Percentiles rank a stretch among this genome's conserved stretches.
These are phyloP conservation scores for Ypsolopha scabrella DNA, from an alignment of 2,888 invertebrate species.

Conservation along the genomic window DNA sequence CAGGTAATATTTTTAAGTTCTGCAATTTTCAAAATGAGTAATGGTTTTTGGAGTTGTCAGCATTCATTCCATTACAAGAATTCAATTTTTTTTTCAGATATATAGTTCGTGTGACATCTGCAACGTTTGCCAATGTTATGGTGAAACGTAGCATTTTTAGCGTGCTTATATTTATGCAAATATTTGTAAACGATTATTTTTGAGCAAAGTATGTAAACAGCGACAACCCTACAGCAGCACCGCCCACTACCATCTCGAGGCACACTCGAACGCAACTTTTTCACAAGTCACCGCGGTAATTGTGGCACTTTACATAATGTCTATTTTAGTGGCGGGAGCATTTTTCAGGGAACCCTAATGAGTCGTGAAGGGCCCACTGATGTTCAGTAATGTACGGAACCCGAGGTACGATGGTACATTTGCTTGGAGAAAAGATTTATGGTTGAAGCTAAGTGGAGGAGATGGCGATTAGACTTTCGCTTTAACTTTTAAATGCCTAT, in stretches of 20 bases:
- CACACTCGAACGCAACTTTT: conserved; percentile 8
- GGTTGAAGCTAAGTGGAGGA: conserved; percentile 40
- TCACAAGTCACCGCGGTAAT: conserved; percentile 51
- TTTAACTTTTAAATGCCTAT: not conserved
- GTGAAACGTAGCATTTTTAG: no score
- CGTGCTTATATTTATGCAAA: not conserved
- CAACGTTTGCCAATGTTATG: no score
- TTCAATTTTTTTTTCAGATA: no score
- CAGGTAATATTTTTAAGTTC: not conserved
- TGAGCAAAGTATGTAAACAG: no score
- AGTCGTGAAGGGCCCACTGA: conserved; percentile 52
- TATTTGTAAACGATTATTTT: not conserved
- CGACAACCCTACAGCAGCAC: conserved; percentile 2
- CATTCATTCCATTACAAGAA: no score
- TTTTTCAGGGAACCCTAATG: conserved; percentile 57
- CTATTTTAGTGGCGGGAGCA: conserved; percentile 59
- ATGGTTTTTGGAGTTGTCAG: no score
- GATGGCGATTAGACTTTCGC: conserved; percentile 27
- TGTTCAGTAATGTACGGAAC: conserved; percentile 34
- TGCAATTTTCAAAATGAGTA: not conserved
- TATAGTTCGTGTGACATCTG: no score
- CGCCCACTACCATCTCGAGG: conserved; percentile 3
- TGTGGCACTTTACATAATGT: conserved; percentile 67
- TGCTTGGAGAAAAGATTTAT: conserved; percentile 31
- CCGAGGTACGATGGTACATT: conserved; percentile 12